Evolutionary conservation across 2,888 invertebrate genomes (phyloP).

Genomic region (Andrena bucephala): DNA sequence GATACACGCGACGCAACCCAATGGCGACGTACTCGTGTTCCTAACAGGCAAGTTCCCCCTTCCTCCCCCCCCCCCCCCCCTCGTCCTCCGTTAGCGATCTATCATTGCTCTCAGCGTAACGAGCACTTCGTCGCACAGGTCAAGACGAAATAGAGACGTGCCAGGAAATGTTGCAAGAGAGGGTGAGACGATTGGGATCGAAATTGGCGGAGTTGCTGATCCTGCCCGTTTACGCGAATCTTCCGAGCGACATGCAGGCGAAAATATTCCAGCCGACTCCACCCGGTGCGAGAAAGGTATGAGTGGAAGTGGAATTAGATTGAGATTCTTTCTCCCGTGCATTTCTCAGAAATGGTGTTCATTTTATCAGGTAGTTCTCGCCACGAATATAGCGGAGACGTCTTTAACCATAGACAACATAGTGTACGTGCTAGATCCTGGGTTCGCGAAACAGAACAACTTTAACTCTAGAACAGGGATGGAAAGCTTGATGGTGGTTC

Average conservation of each 20-base stretch:
- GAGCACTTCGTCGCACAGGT: slow-evolving; percentile 79
- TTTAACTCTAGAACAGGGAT: slow-evolving; percentile 99
- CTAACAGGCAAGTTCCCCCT: slow-evolving; percentile 89
- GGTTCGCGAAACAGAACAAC: slow-evolving; percentile 99
- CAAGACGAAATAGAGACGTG: slow-evolving; percentile 97
- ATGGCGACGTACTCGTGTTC: slow-evolving; percentile 98
- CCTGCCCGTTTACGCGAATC: slow-evolving; percentile 98
- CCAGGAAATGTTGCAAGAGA: slow-evolving; percentile 95
- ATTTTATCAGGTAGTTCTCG: slow-evolving; percentile 91
- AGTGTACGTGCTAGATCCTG: slow-evolving; percentile 99
- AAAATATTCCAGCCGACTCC: slow-evolving; percentile 99
- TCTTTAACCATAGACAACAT: slow-evolving; percentile 99
- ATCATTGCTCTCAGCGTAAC: not conserved
- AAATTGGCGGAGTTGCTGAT: slow-evolving; percentile 97
- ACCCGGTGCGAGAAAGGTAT: slow-evolving; percentile 95
- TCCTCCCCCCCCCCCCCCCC: not conserved
- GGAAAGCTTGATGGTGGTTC: slow-evolving; percentile 99
- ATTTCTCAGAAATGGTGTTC: not conserved
- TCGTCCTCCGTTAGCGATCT: not conserved
- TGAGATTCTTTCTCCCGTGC: not conserved
- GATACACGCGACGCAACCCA: slow-evolving; percentile 98
- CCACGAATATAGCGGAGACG: slow-evolving; percentile 99
- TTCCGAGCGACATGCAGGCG: slow-evolving; percentile 99
- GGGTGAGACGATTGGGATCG: slow-evolving; percentile 95
- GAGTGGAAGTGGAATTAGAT: not conserved